These are phyloP conservation scores for Scopus umbretta DNA, from an alignment of 2,113 vertebrate species.

Conservation along the genomic window DNA sequence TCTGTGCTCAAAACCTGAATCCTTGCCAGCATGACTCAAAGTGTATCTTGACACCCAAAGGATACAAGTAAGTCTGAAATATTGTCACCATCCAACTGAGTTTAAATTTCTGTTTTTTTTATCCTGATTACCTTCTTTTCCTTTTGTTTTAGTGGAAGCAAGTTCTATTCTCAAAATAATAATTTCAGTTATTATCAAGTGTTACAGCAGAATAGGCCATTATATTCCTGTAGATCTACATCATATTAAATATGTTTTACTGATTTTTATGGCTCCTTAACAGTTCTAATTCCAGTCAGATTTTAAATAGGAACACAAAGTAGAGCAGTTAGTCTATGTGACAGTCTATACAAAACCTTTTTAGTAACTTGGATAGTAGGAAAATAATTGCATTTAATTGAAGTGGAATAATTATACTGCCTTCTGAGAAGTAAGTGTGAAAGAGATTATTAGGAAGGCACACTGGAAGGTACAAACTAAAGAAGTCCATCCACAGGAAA, in stretches of 20 bases:
- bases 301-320: not conserved
- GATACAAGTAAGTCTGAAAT: constrained; percentile 86
- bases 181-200: not conserved
- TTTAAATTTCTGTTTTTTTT: not conserved
- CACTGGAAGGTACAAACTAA: constrained; percentile 13
- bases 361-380: not conserved
- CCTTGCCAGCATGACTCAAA: constrained; percentile 96
- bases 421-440: constrained; percentile 16
- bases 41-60: constrained; percentile 88
- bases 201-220: not conserved
- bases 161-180: not conserved
- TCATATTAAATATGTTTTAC: not conserved
- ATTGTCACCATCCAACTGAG: not conserved
- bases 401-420: constrained; percentile 12
- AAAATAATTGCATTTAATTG: constrained; percentile 37
- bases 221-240: not conserved
- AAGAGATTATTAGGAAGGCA: constrained; percentile 22
- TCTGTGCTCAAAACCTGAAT: constrained; percentile 92
- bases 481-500: not conserved
- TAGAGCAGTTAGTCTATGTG: not conserved
- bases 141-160: not conserved
- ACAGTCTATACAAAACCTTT: not conserved
- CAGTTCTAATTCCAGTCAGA: not conserved
- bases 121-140: not conserved
- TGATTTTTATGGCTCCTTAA: not conserved